Base-by-base conservation (phyloP, 2,797 vertebrate genomes). In the Tamandua tetradactyla region DNA sequence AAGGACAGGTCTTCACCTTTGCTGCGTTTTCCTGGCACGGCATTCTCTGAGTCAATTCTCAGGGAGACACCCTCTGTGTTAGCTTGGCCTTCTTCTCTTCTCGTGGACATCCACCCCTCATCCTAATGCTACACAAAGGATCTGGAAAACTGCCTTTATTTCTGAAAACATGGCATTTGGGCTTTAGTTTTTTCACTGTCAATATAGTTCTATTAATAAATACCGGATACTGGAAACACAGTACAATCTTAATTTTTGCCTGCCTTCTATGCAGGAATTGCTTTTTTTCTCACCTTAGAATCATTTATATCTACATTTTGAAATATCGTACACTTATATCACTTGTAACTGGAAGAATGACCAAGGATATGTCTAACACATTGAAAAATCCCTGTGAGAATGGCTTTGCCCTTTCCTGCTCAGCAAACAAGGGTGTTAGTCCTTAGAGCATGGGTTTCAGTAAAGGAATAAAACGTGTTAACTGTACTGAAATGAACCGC, bases 171-270 rank as follows among this genome's bases (percentile, higher is more conserved):
- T 75, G 32, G 20, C 7, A 47, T 64, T 61, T 59, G 18, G 47
- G 14, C 20, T 55, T 42, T 81, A 72, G 69, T 49, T 61, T 78
- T 86, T 76, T 88, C 35, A 85, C 40, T n/a, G 12, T 66, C 30
- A 44, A 3, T 72, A 37, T 66, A 49, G 11, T 81, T 93, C 91
- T 78, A 81, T 44, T 72, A 61, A 55, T 84, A 91, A 91, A 78
- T 87, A 44, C n/a, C 44, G 59, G 49, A 59, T 6, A 2, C 22
- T 61, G 7, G 22, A 7, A 30, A 47, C 17, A 61, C 27, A 61
- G 22, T 74, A 25, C 5, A 55, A 55, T 61, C 30, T 49, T 69
- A 93, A 32, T 64, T 62, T 69, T 37, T 83, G 14, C 75, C 35
- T 44, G 89, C 57, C 57, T 90, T 87, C 14, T 6, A 17, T 78